Conservation (phyloP, 64 coral and sea anemone species). For the Acropora tenuis region DNA sequence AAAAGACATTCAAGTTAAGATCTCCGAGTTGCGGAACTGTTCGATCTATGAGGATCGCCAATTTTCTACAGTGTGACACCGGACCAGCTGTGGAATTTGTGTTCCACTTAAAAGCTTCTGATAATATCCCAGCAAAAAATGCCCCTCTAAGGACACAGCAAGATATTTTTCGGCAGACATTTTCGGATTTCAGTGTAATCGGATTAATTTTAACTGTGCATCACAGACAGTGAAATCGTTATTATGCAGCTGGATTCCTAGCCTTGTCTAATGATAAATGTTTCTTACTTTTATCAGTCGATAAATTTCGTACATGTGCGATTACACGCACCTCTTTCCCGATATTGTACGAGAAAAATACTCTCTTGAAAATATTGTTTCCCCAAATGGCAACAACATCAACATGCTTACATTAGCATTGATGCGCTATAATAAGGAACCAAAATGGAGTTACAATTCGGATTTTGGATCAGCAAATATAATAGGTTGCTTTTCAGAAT, state of each 20-base stretch:
- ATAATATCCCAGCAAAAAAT: too few relatives aligned
- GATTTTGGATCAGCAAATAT: background rate
- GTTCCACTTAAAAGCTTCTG: too few relatives aligned
- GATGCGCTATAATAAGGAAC: background rate
- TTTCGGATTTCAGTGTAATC: background rate
- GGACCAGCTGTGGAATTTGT: too few relatives aligned
- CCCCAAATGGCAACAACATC: background rate
- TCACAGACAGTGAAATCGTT: background rate
- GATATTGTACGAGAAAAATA: background rate
- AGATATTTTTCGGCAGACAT: background rate
- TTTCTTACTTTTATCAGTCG: background rate
- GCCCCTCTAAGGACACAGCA: background rate
- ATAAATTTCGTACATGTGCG: background rate
- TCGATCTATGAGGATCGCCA: too few relatives aligned
- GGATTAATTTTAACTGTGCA: background rate
- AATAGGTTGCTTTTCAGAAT: background rate
- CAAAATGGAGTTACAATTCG: background rate
- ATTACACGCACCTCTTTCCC: background rate
- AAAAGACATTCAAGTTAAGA: too few relatives aligned
- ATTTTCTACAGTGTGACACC: too few relatives aligned
- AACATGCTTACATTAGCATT: background rate
- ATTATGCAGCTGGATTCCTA: background rate
- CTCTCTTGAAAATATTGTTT: background rate
- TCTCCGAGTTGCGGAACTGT: too few relatives aligned
- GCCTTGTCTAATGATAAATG: background rate